phyloP scores from a whole-genome alignment of 2,888 invertebrate genomes.

The Agrilus cyanescens region DNA sequence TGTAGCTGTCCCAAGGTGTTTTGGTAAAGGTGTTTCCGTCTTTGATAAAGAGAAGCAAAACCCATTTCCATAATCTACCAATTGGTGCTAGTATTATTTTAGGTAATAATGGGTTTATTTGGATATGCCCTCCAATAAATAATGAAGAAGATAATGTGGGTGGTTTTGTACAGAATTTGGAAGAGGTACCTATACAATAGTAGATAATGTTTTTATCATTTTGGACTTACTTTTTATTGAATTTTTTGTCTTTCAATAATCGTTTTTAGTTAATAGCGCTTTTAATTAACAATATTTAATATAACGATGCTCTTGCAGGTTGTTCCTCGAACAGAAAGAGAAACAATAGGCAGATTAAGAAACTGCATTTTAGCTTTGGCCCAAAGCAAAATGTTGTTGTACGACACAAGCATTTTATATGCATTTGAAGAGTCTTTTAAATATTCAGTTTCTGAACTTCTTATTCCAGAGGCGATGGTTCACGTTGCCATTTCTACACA shows the following conservation, averaged over 20 bases:
- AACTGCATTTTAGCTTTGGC: slow-evolving; percentile 84
- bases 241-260: slow-evolving; percentile 3
- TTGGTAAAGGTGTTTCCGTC: slow-evolving; percentile 85
- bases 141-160: slow-evolving; percentile 55
- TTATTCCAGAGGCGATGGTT: slow-evolving; percentile 74
- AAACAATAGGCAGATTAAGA: slow-evolving; percentile 76
- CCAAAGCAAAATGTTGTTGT: slow-evolving; percentile 79
- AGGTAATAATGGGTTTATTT: slow-evolving; percentile 94
- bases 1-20: slow-evolving; percentile 72
- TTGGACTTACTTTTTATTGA: slow-evolving; percentile 1
- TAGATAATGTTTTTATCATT: slow-evolving; percentile 6
- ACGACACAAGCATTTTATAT: slow-evolving; percentile 82
- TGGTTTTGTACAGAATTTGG: slow-evolving; percentile 67
- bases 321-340: slow-evolving; percentile 60
- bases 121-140: slow-evolving; percentile 67
- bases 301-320: slow-evolving; percentile 38
- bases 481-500: slow-evolving; percentile 73
- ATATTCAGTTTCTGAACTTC: slow-evolving; percentile 63
- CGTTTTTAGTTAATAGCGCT: neutral
- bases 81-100: slow-evolving; percentile 87
- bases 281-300: slow-evolving; percentile 4
- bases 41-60: slow-evolving; percentile 83
- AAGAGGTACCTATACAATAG: slow-evolving; percentile 35
- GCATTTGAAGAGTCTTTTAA: slow-evolving; percentile 81
- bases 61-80: slow-evolving; percentile 87